A percentile compares a stretch with the other conserved stretches of the same genome.
Evolutionary conservation across 2,797 vertebrate genomes (phyloP).

Genomic region (Peromyscus aztecus): DNA sequence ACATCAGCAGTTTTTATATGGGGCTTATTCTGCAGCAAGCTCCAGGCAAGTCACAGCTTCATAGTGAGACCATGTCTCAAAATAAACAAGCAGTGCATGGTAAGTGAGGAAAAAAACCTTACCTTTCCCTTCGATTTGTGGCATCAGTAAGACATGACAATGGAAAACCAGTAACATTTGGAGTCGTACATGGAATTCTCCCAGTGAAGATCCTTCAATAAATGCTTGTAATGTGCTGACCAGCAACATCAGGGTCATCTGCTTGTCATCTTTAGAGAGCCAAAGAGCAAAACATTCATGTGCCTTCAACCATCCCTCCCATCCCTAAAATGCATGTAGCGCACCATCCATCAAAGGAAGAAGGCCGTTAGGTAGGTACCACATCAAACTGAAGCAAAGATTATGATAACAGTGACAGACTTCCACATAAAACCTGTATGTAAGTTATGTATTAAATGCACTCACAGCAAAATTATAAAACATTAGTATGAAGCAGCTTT

Average conservation of each 20-base stretch:
- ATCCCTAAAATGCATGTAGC: neutral
- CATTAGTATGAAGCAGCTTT: neutral
- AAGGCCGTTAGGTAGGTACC: neutral
- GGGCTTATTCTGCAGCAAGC: neutral
- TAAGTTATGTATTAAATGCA: neutral
- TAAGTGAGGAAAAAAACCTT: constrained; percentile 36
- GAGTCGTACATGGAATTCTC: constrained; percentile 94
- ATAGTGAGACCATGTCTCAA: neutral
- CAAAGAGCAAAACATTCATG: neutral
- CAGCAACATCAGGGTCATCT: constrained; percentile 89
- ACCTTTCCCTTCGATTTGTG: constrained; percentile 92
- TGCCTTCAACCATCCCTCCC: neutral
- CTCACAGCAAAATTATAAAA: neutral
- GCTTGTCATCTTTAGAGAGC: constrained; percentile 80
- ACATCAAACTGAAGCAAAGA: constrained; percentile 8
- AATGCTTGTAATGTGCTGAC: constrained; percentile 94
- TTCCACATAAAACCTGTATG: neutral
- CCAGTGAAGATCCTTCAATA: constrained; percentile 95
- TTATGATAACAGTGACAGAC: neutral
- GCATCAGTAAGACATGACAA: constrained; percentile 95
- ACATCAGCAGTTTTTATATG: neutral
- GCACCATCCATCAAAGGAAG: neutral
- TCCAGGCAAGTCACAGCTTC: neutral
- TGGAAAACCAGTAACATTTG: constrained; percentile 95
- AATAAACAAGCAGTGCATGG: neutral